Base-by-base conservation (phyloP, 2,797 vertebrate genomes). In the Urosaurus nigricauda region DNA sequence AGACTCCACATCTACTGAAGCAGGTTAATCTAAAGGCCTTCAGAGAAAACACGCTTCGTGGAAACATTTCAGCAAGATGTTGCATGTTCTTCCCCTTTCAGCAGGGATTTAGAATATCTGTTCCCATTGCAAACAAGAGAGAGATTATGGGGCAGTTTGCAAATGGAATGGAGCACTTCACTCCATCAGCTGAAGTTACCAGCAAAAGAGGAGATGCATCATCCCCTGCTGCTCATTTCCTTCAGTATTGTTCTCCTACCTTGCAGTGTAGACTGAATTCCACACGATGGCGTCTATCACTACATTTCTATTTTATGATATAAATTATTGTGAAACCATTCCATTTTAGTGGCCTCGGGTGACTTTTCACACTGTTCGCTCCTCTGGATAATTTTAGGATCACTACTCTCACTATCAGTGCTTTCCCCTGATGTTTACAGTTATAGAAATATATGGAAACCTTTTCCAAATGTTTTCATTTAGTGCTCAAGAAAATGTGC, bases 231-330 rank as follows among this genome's bases (percentile, higher is more conserved):
- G 19, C 32, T 47, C 40, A 4, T 47, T 83, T 63, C 3, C 24
- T 40, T 35, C 32, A 1, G 3, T 13, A 16, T 32, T n/a, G 16
- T 35, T 13, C 47, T 43, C 40, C 40, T 40, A 1, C 9, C 32
- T 74, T 91, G 92, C 0, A 91, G 60, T 94, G 93, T 56, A 85
- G 0, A 16, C 3, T 24, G 40, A 70, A 47, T 40, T 32, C 93
- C 94, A 95, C 90, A 91, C 95, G 93, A 90, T 95, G 94, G 93
- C 92, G 77, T 26, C 85, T 92, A 90, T 70, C 40, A 8, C 94
- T 94, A 80, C 32, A 53, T 92, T 95, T 93, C 90, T 90, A 75
- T 70, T 26, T 60, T 47, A 74, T 85, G 21, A 65, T 86, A 0
- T 32, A 35, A 70, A 87, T n/a, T 0, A 0, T 19, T 12, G 65